Percentiles rank a stretch among this genome's conserved stretches.
Conservation (phyloP, 2,888 invertebrate genomes). For the Aleiodes testaceus region DNA sequence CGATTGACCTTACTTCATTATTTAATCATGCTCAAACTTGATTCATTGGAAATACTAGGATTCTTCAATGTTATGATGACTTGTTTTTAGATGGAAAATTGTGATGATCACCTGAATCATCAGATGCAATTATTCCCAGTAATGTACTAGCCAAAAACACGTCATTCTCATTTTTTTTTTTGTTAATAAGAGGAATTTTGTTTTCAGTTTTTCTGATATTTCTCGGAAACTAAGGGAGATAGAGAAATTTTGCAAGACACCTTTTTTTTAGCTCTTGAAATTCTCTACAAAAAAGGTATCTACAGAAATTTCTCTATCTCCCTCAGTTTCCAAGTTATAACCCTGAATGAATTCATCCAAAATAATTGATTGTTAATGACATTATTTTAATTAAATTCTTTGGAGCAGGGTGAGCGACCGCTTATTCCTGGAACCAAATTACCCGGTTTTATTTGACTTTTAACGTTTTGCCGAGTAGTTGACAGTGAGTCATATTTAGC, state of each 20-base stretch:
- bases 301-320: no score
- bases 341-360: no score
- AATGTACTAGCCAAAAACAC: neutral
- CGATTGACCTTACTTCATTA: constrained; percentile 7
- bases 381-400: constrained; percentile 13
- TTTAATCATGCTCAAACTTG: neutral
- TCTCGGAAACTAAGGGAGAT: no score
- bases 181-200: no score
- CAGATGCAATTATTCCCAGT: constrained; percentile 1
- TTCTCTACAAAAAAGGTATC: no score
- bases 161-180: neutral
- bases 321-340: no score
- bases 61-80: neutral
- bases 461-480: constrained; percentile 8
- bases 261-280: no score
- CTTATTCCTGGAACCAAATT: constrained; percentile 12
- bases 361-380: constrained; percentile 1
- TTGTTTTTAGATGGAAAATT: neutral
- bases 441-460: constrained; percentile 4
- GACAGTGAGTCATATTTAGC: constrained; percentile 27
- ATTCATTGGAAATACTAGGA: no score
- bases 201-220: no score
- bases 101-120: constrained; percentile 17
- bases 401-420: constrained; percentile 24
- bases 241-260: no score